phyloP scores from a whole-genome alignment of 2,113 vertebrate species.

The Gyps fulvus region DNA sequence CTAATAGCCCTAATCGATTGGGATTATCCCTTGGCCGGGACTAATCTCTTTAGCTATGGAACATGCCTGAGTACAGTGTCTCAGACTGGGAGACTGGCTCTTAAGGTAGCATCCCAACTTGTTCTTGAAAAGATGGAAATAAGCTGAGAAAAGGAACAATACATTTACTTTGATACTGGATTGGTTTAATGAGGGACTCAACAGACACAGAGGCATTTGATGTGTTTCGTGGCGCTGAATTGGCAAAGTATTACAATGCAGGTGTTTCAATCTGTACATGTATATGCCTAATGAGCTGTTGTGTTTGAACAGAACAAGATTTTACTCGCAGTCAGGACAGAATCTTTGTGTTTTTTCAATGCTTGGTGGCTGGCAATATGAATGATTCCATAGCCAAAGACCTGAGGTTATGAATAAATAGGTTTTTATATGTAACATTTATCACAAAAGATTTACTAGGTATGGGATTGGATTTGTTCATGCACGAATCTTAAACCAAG shows the following conservation, averaged over 20 bases:
- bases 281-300: not conserved
- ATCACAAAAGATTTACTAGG: not conserved
- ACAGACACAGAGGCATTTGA: not conserved
- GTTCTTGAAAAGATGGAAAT: not conserved
- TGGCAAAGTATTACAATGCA: not conserved
- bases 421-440: not conserved
- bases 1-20: not conserved
- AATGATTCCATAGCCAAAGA: not conserved
- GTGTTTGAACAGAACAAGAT: not conserved
- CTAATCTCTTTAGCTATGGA: not conserved
- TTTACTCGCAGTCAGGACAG: not conserved
- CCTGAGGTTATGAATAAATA: not conserved
- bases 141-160: not conserved
- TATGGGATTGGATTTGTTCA: not conserved
- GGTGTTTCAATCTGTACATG: not conserved
- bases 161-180: not conserved
- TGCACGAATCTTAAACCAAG: not conserved
- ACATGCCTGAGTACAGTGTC: not conserved
- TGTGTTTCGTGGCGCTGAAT: not conserved
- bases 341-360: not conserved
- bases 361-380: not conserved
- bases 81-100: not conserved
- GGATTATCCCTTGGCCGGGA: constrained; percentile 3
- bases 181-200: not conserved
- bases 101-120: not conserved